These are phyloP conservation scores for Balaeniceps rex DNA, from an alignment of 2,113 vertebrate genomes.

Conservation along the genomic window DNA sequence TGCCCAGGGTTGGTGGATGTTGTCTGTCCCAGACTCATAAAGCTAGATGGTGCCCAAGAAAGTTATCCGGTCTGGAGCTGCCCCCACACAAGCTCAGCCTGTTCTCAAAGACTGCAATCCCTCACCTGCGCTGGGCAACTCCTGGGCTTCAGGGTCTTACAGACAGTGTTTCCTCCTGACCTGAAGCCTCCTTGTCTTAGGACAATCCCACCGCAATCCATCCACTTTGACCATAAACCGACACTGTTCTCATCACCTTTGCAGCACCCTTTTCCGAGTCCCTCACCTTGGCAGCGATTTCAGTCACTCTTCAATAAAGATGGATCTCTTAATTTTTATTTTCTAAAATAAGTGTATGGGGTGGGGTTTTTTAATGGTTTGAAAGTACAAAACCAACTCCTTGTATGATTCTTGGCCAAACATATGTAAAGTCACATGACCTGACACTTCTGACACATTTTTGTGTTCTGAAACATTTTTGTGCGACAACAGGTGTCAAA, in stretches of 20 bases:
- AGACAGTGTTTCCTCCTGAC: not conserved
- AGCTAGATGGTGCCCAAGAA: not conserved
- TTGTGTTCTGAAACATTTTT: not conserved
- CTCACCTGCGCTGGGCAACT: not conserved
- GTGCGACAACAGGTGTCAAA: not conserved
- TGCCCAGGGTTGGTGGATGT: not conserved
- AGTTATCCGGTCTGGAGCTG: not conserved
- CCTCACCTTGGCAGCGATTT: not conserved
- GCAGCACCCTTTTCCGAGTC: not conserved
- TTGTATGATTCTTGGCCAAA: not conserved
- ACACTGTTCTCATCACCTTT: not conserved
- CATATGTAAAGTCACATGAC: not conserved
- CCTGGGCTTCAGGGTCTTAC: not conserved
- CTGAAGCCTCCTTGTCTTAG: not conserved
- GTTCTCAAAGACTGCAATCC: not conserved
- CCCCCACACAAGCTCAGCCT: not conserved
- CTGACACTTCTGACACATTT: not conserved
- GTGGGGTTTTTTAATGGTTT: not conserved
- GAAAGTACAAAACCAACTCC: not conserved
- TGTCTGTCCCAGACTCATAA: not conserved
- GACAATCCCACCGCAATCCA: not conserved
- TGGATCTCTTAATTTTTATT: not conserved
- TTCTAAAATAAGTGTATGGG: not conserved
- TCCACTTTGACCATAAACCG: not conserved
- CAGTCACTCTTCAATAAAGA: not conserved